A percentile compares a stretch with the other conserved stretches of the same genome.
phyloP scores from a whole-genome alignment of 2,888 invertebrate species.

The Rhimphoctona megacephalus region DNA sequence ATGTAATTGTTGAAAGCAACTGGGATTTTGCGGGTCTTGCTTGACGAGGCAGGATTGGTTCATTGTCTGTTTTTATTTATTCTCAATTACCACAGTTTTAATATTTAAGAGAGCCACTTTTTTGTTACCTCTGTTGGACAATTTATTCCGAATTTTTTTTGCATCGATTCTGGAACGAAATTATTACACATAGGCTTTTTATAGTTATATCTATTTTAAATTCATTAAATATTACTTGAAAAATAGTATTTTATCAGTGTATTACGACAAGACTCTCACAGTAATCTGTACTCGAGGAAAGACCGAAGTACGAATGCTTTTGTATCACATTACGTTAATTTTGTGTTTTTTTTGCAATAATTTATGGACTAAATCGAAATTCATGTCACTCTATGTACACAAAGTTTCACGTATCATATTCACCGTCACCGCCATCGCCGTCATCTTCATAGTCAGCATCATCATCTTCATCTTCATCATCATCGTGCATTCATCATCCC shows the following conservation, averaged over 20 bases:
- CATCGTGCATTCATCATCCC: conserved; percentile 59
- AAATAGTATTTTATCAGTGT: neutral
- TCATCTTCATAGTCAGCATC: conserved; percentile 31
- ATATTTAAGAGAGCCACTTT: neutral
- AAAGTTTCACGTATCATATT: conserved; percentile 47
- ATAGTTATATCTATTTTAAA: neutral
- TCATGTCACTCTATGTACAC: conserved; percentile 21
- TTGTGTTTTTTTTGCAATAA: neutral
- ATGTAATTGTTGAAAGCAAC: conserved; percentile 18
- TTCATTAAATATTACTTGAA: neutral
- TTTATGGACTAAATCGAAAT: neutral
- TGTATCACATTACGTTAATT: conserved; percentile 13
- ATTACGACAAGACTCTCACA: neutral
- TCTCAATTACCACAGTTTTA: neutral
- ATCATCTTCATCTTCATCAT: conserved; percentile 23
- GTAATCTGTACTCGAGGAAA: neutral
- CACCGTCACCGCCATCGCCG: conserved; percentile 47
- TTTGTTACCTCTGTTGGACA: neutral
- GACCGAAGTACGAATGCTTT: conserved; percentile 19
- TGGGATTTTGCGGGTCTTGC: conserved; percentile 12
- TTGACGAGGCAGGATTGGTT: conserved; percentile 5
- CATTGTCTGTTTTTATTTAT: neutral
- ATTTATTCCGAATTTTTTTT: neutral
- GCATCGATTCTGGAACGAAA: neutral
- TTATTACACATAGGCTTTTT: neutral